phyloP scores from a whole-genome alignment of 2,888 invertebrate genomes.

The Fragum sueziense region DNA sequence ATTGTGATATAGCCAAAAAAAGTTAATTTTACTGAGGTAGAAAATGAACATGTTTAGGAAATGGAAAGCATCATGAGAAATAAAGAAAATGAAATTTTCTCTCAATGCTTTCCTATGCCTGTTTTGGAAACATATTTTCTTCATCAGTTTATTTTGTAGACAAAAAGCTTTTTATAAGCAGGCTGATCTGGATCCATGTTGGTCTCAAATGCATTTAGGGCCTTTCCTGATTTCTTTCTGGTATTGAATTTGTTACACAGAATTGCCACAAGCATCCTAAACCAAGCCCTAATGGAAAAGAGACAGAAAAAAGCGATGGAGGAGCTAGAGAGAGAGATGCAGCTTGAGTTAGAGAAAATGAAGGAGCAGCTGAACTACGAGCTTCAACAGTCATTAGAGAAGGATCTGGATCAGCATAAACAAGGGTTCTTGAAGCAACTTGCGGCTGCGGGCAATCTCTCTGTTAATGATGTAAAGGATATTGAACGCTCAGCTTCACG shows the following conservation, averaged over 20 bases:
- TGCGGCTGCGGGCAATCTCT: constrained; percentile 75
- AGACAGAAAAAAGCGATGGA: constrained; percentile 75
- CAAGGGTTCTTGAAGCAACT: constrained; percentile 76
- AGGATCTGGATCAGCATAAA: constrained; percentile 75
- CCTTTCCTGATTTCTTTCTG: no score
- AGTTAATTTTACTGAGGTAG: no score
- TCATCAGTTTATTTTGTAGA: no score
- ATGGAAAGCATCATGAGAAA: no score
- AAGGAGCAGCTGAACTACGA: constrained; percentile 76
- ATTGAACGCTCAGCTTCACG: constrained; percentile 31
- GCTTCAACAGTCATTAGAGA: constrained; percentile 74
- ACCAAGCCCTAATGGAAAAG: constrained; percentile 74
- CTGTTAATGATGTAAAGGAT: constrained; percentile 72
- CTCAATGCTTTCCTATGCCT: no score
- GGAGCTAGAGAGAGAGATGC: constrained; percentile 78
- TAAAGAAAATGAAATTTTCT: no score
- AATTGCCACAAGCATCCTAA: constrained; percentile 72
- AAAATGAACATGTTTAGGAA: no score
- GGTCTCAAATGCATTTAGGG: no score
- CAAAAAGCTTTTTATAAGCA: no score
- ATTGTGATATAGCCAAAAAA: no score
- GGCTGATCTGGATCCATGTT: no score
- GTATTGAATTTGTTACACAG: constrained; percentile 54
- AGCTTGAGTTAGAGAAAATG: constrained; percentile 75
- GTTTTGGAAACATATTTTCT: no score